Evolutionary conservation across 23 tunicate genomes (phyloP).

Genomic region (Trididemnum miniatum): DNA sequence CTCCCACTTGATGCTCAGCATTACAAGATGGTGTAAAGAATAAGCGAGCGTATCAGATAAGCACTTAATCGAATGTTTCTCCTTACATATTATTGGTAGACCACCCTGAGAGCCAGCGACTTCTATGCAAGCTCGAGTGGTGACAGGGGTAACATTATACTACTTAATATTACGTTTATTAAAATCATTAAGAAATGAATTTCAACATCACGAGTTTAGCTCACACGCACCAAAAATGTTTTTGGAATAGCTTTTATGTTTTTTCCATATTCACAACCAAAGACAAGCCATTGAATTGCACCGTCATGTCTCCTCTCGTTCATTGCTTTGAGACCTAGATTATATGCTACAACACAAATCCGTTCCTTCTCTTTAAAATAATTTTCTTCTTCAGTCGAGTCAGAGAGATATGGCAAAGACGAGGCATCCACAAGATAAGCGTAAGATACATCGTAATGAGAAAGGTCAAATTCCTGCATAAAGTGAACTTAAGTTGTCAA

Average conservation of each 20-base stretch:
- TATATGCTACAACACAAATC: conserved; percentile 45
- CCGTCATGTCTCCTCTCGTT: conserved; percentile 28
- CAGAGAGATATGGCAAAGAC: background rate
- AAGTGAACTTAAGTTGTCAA: too few relatives aligned
- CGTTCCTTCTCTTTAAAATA: conserved; percentile 20
- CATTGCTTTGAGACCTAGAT: conserved; percentile 39
- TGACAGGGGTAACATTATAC: too few relatives aligned
- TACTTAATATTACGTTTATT: too few relatives aligned
- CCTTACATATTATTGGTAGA: too few relatives aligned
- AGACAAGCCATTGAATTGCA: conserved; percentile 66
- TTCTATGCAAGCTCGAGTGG: too few relatives aligned
- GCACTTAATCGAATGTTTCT: too few relatives aligned
- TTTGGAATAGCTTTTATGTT: background rate
- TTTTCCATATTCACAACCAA: conserved; percentile 41
- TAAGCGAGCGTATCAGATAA: too few relatives aligned
- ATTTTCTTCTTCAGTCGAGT: background rate
- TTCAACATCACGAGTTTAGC: too few relatives aligned
- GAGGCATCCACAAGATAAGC: background rate
- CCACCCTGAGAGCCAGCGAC: too few relatives aligned
- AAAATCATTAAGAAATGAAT: too few relatives aligned
- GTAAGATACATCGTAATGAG: background rate
- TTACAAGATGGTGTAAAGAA: too few relatives aligned
- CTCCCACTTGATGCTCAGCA: too few relatives aligned
- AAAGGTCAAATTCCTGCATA: background rate
- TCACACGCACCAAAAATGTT: conserved; percentile 12